phyloP scores from a whole-genome alignment of 2,113 vertebrate species.

The Psittacara wagleri region DNA sequence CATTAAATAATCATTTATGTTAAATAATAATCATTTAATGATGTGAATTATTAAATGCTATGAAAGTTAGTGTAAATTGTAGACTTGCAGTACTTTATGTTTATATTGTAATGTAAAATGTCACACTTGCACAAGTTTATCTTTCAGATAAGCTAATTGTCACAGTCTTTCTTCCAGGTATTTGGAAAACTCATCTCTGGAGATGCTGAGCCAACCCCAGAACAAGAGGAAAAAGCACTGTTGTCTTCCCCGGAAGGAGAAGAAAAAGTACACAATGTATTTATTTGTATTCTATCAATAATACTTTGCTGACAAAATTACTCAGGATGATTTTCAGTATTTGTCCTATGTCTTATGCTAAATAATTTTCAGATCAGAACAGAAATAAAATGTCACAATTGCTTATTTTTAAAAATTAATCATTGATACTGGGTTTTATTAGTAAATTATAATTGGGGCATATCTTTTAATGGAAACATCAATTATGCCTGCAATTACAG shows the following conservation, averaged over 20 bases:
- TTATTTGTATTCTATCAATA: conserved; percentile 76
- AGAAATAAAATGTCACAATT: background rate
- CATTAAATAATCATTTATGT: background rate
- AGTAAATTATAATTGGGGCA: background rate
- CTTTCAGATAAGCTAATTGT: background rate
- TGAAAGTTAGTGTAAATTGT: background rate
- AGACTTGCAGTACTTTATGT: background rate
- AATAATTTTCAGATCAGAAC: background rate
- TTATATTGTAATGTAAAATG: background rate
- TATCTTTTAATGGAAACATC: background rate
- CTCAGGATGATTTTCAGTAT: background rate
- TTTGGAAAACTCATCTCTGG: conserved; percentile 98
- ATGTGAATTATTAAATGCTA: background rate
- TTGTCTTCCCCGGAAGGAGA: conserved; percentile 98
- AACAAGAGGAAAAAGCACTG: conserved; percentile 96
- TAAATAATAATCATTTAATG: background rate
- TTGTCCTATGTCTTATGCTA: background rate
- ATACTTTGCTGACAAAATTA: conserved; percentile 39
- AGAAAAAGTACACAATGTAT: conserved; percentile 95
- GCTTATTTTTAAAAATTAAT: background rate
- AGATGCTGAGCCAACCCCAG: conserved; percentile 96
- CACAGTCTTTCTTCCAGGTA: conserved; percentile 75
- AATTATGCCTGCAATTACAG: background rate
- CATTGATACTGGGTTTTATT: background rate
- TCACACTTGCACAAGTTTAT: background rate